Base-by-base conservation (phyloP, 2,113 vertebrate species). In the Aphyosemion australe region DNA sequence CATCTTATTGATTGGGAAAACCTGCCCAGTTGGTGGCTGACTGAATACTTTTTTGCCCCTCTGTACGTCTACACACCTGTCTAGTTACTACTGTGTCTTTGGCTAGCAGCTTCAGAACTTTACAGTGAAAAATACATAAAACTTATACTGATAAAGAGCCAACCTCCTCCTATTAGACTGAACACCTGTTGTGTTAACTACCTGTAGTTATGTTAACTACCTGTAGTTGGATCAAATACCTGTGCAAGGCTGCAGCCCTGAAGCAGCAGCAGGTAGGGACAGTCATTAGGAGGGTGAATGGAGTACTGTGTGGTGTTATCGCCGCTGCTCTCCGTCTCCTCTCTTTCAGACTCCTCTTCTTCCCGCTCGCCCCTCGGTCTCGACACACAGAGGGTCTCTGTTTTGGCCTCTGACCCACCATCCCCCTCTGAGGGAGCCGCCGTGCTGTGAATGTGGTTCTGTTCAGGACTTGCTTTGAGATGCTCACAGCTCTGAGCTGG, bases 201-300 rank as follows among this genome's bases (percentile, higher is more conserved):
- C 34, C 34, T 9, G 34, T 37, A 6, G 34, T 37, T 37, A 37
- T 1, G 1, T 37, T 37, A 37, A 8, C 1, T 37, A 37, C 34
- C 34, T 37, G 71, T 46, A 55, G 74, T 56, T 8, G 67, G 80
- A 78, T 66, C 69, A 48, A 18, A 58, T 90, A 94, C 93, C 93
- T 94, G 92, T 82, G 76, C 32, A 54, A 55, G 74, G 81, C 88
- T 92, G 85, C 79, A 90, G 69, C 93, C 92, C 76, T 91, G 91
- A 70, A 94, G 91, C 67, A 93, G 80, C 76, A 94, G 92, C 79
- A 94, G 91, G 88, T 94, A 94, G 0, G 92, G 93, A 81, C 91
- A 91, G 78, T 93, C 87, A 0, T 86, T 84, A 49, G 93, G 93
- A 14, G 93, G 93, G 75, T 93, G 93, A 89, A 94, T 91, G 82